Percentiles rank a stretch among this genome's conserved stretches.
These are phyloP conservation scores for Clepsis dumicolana DNA, from an alignment of 2,888 invertebrate species.

Conservation along the genomic window DNA sequence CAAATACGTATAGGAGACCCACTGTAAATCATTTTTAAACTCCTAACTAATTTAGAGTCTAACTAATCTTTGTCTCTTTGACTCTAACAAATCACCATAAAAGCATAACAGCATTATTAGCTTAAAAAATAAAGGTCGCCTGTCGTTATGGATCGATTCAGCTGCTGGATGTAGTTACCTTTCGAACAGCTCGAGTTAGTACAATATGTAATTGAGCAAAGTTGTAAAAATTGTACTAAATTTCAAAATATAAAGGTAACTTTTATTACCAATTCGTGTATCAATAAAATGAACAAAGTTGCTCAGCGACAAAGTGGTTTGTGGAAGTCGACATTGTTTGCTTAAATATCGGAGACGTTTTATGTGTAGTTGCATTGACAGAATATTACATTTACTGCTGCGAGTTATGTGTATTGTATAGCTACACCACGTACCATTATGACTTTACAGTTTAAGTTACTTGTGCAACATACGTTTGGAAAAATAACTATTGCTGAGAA, in stretches of 20 bases:
- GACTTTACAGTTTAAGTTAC: not conserved
- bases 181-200: not conserved
- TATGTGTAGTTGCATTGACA: conserved; percentile 46
- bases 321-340: conserved; percentile 49
- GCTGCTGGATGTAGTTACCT: not conserved
- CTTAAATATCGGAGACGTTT: conserved; percentile 45
- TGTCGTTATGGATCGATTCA: not conserved
- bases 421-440: conserved; percentile 53
- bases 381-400: conserved; percentile 54
- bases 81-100: too few relatives aligned
- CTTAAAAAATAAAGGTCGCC: too few relatives aligned
- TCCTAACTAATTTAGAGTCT: too few relatives aligned
- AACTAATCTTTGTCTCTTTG: too few relatives aligned
- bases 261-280: conserved; percentile 32
- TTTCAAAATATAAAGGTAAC: conserved; percentile 23
- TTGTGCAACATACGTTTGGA: not conserved
- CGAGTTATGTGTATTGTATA: conserved; percentile 51
- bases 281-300: conserved; percentile 52
- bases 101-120: too few relatives aligned
- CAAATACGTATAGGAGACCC: too few relatives aligned
- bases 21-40: too few relatives aligned
- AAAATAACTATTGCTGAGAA: not conserved
- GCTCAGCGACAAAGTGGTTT: conserved; percentile 47
- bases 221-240: conserved; percentile 22
- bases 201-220: conserved; percentile 9